Evolutionary conservation across 2,797 vertebrate genomes (phyloP).

Genomic region (Melanotaenia trifasciata): DNA sequence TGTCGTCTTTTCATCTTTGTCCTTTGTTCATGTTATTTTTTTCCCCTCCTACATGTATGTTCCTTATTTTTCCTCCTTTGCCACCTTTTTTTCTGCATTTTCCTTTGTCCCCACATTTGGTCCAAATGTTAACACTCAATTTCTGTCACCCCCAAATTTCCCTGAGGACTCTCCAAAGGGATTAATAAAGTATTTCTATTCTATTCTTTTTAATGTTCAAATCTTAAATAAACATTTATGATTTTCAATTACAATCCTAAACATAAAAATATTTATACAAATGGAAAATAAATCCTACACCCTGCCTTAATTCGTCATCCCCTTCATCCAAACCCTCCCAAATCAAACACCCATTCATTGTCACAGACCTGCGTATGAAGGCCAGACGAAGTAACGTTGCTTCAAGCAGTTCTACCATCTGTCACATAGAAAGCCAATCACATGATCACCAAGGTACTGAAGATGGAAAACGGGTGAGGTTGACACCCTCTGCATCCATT

Average conservation of each 20-base stretch:
- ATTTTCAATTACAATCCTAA: constrained; percentile 9
- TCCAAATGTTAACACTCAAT: constrained; percentile 3
- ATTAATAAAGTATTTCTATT: too few relatives aligned
- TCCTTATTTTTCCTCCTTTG: constrained; percentile 22
- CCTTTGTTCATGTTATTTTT: constrained; percentile 46
- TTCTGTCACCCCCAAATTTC: not conserved
- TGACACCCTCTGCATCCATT: not conserved
- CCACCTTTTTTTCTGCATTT: constrained; percentile 35
- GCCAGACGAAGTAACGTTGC: constrained; percentile 71
- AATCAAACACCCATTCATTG: not conserved
- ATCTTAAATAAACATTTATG: not conserved
- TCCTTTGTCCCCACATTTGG: not conserved
- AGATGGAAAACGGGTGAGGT: not conserved
- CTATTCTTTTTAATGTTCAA: not conserved
- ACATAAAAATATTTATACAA: not conserved
- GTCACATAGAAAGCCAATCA: constrained; percentile 78
- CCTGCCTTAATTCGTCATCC: not conserved
- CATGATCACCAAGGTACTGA: constrained; percentile 74
- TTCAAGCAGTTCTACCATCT: constrained; percentile 72
- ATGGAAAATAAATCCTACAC: not conserved
- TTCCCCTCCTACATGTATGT: constrained; percentile 43
- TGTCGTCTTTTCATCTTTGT: constrained; percentile 62
- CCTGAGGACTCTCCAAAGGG: too few relatives aligned
- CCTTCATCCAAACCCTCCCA: constrained; percentile 6
- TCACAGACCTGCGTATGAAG: constrained; percentile 78